phyloP scores from a whole-genome alignment of 2,113 vertebrate species.

The Camarhynchus parvulus region DNA sequence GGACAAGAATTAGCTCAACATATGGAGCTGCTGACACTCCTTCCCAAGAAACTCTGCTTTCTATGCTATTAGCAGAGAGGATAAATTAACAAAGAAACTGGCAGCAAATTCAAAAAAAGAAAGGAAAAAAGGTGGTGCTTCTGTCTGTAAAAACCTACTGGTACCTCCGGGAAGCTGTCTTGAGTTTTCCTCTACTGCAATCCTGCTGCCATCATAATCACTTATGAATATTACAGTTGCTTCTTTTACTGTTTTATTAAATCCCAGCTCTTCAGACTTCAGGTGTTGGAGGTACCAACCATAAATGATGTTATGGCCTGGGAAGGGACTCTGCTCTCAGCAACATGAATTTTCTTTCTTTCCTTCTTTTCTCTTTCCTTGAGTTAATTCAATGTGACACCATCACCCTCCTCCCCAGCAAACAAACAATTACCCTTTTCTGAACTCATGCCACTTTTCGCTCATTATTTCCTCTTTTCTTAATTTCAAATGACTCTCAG shows the following conservation, averaged over 20 bases:
- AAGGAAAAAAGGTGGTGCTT: not conserved
- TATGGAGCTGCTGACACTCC: not conserved
- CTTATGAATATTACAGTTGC: not conserved
- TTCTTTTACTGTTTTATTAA: not conserved
- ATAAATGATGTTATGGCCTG: not conserved
- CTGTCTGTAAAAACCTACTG: not conserved
- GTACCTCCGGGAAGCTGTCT: not conserved
- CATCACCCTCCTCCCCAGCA: not conserved
- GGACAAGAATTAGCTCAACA: not conserved
- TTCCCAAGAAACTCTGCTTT: not conserved
- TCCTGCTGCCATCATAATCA: not conserved
- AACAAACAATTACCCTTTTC: not conserved
- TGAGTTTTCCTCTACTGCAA: not conserved
- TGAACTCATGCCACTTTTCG: not conserved
- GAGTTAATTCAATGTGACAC: not conserved
- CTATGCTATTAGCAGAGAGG: not conserved
- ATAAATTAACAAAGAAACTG: not conserved
- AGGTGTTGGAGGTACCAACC: not conserved
- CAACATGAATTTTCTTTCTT: not conserved
- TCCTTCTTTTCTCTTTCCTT: not conserved
- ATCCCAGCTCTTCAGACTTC: not conserved
- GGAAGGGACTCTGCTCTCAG: not conserved
- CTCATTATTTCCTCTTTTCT: not conserved
- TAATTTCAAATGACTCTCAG: not conserved
- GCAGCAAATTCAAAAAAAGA: not conserved